Evolutionary conservation across 1,140 invertebrate genomes (phyloP).

Genomic region (Scylla paramamosain): DNA sequence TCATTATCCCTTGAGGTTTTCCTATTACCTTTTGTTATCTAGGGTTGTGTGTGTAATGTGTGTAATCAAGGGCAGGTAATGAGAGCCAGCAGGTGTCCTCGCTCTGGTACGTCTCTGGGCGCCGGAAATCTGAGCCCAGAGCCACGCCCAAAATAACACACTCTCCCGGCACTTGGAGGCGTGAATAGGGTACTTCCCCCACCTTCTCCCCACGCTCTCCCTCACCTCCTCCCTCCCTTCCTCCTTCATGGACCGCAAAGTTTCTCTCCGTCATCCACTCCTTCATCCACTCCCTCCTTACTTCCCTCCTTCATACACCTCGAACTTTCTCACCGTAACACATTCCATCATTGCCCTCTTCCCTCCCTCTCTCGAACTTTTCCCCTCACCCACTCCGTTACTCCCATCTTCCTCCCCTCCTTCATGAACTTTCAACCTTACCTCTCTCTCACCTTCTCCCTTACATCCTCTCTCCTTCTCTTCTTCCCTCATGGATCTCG

Average conservation of each 20-base stretch:
- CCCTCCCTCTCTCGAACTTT: not conserved
- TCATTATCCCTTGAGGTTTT: too few relatives aligned
- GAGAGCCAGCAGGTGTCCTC: not conserved
- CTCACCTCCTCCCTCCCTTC: not conserved
- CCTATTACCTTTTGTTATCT: too few relatives aligned
- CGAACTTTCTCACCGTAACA: too few relatives aligned
- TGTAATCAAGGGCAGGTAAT: not conserved
- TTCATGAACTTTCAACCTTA: too few relatives aligned
- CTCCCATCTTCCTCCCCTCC: too few relatives aligned
- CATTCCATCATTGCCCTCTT: not conserved
- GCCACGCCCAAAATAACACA: not conserved
- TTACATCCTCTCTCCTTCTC: not conserved
- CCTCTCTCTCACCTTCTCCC: not conserved
- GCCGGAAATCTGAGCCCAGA: not conserved
- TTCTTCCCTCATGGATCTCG: not conserved
- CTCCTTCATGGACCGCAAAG: too few relatives aligned
- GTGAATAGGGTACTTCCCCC: not conserved
- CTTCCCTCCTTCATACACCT: not conserved
- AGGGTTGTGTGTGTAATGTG: too few relatives aligned
- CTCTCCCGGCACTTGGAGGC: not conserved
- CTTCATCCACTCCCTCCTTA: not conserved
- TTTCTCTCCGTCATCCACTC: not conserved
- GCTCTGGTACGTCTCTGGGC: not conserved
- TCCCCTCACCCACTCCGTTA: not conserved
- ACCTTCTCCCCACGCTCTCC: not conserved